phyloP scores from a whole-genome alignment of 1,140 invertebrate species.

The Lordiphosa collinella region DNA sequence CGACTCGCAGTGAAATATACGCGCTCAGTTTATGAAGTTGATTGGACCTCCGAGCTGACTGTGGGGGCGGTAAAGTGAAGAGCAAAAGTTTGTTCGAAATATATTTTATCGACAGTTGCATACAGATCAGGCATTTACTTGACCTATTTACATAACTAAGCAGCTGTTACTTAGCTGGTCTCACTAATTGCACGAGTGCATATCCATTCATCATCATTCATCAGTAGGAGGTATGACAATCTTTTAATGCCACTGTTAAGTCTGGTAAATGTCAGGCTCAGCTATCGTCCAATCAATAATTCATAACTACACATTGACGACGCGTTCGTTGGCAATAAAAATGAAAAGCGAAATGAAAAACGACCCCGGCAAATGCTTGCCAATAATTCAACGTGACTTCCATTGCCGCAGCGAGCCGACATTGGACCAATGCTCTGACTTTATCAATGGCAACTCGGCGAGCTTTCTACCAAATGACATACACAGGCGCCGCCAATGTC shows the following conservation, averaged over 20 bases:
- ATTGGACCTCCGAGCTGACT: constrained; percentile 27
- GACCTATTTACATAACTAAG: no score
- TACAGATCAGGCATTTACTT: no score
- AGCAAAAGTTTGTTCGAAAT: no score
- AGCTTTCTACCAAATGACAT: constrained; percentile 50
- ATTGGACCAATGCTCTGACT: constrained; percentile 32
- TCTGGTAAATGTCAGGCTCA: neutral
- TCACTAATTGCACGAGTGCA: no score
- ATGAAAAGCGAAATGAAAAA: constrained; percentile 66
- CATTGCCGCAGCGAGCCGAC: neutral
- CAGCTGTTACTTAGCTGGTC: no score
- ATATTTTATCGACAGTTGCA: neutral
- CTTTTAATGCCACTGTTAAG: no score
- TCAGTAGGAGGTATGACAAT: no score
- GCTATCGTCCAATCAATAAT: constrained; percentile 67
- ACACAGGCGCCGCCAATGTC: constrained; percentile 38
- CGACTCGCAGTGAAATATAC: constrained; percentile 45
- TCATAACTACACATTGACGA: constrained; percentile 71
- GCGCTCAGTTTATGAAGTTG: constrained; percentile 49
- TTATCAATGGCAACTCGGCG: constrained; percentile 60
- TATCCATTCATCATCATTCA: no score
- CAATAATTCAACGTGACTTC: constrained; percentile 48
- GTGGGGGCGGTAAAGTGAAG: no score
- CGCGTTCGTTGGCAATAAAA: constrained; percentile 60
- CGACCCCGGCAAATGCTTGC: constrained; percentile 30